These are phyloP conservation scores for Caenorhabditis japonica DNA, from an alignment of 2,888 invertebrate species.

Conservation along the genomic window DNA sequence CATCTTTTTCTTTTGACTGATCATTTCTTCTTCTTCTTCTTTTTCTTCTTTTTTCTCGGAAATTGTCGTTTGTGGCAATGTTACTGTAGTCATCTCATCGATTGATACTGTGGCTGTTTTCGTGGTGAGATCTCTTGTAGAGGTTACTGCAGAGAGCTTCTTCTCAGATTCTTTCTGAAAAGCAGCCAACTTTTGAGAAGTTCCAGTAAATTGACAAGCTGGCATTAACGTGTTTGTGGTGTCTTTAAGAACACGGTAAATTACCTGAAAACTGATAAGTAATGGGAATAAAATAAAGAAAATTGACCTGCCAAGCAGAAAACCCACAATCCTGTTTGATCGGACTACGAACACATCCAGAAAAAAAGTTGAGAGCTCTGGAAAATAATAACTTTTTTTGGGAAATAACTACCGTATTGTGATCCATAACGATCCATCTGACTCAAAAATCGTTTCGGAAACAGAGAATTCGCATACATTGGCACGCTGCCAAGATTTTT, in stretches of 20 bases:
- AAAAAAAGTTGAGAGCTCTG: constrained; percentile 76
- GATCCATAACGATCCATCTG: too few species aligned
- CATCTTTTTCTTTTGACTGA: constrained; percentile 33
- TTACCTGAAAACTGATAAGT: constrained; percentile 61
- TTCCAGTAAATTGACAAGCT: constrained; percentile 72
- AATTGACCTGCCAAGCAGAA: constrained; percentile 61
- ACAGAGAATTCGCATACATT: too few species aligned
- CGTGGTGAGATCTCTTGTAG: background rate
- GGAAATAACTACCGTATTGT: too few species aligned
- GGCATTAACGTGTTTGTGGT: constrained; percentile 77
- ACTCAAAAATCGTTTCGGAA: too few species aligned
- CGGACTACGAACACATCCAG: constrained; percentile 70
- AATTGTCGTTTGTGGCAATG: constrained; percentile 5
- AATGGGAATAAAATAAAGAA: too few species aligned
- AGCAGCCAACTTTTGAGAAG: constrained; percentile 46
- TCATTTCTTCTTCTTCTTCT: constrained; percentile 9
- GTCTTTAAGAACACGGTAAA: constrained; percentile 76
- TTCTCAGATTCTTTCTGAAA: constrained; percentile 42
- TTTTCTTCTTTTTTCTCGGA: background rate
- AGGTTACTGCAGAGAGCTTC: constrained; percentile 4
- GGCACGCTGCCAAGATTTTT: too few species aligned
- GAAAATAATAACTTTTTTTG: too few species aligned
- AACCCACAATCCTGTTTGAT: constrained; percentile 72
- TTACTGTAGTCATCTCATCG: constrained; percentile 8
- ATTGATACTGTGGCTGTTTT: constrained; percentile 2